Evolutionary conservation across 2,888 invertebrate genomes (phyloP).

Genomic region (Spatulosminthurus flaviceps): DNA sequence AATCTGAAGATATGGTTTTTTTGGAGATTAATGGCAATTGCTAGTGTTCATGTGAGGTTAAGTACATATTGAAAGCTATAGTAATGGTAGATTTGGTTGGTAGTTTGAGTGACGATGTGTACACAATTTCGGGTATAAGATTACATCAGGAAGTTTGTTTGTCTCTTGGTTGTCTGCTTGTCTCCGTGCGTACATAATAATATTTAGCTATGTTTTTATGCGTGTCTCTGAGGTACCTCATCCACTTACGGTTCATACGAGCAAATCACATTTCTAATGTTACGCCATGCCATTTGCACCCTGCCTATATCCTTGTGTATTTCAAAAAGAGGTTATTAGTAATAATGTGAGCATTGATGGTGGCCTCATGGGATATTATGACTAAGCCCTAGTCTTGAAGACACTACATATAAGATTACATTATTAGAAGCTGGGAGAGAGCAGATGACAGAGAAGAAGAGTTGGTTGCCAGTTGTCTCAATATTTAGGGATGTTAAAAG

Average conservation of each 20-base stretch:
- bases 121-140: no score
- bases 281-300: background rate
- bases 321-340: background rate
- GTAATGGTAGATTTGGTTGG: no score
- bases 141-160: background rate
- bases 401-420: background rate
- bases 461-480: conserved; percentile 1
- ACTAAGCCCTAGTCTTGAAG: background rate
- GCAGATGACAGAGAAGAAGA: conserved; percentile 40
- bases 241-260: background rate
- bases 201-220: background rate
- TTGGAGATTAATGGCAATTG: background rate
- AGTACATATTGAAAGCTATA: background rate
- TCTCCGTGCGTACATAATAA: background rate
- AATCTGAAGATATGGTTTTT: no score
- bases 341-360: background rate
- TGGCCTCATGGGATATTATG: conserved; percentile 2
- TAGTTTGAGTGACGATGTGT: no score
- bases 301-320: background rate
- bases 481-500: background rate
- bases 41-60: background rate
- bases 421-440: background rate
- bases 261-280: conserved; percentile 10
- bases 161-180: background rate
- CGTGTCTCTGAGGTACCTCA: no score